Evolutionary conservation across 2,888 invertebrate species (phyloP).

Genomic region (Mesorhabditis spiculigera): DNA sequence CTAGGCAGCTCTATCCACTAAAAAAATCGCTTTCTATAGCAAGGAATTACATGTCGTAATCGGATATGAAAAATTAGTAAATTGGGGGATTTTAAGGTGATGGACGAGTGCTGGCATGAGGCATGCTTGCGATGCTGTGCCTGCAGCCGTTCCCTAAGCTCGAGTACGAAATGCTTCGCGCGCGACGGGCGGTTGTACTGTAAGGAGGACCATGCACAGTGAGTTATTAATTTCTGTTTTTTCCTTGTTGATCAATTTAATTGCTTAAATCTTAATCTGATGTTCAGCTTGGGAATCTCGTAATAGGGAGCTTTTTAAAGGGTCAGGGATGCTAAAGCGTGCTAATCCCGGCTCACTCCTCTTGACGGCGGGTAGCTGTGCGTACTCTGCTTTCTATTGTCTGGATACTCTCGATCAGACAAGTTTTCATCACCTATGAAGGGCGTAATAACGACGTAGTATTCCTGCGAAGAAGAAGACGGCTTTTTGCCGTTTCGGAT

Average conservation of each 20-base stretch:
- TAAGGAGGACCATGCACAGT: constrained; percentile 51
- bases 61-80: background rate
- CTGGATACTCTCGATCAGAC: too few species aligned
- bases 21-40: too few species aligned
- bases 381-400: too few species aligned
- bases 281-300: background rate
- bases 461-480: too few species aligned
- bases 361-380: too few species aligned
- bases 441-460: too few species aligned
- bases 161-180: constrained; percentile 42
- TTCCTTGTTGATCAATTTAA: constrained; percentile 8
- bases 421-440: too few species aligned
- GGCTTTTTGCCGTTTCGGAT: too few species aligned
- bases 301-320: background rate
- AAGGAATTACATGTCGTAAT: background rate
- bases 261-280: background rate
- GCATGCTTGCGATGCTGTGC: constrained; percentile 46
- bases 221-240: constrained; percentile 21
- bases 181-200: constrained; percentile 52
- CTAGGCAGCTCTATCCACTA: too few species aligned
- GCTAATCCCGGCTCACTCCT: too few species aligned
- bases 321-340: too few species aligned
- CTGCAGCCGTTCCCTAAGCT: constrained; percentile 40
- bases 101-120: constrained; percentile 52
- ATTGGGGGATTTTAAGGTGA: constrained; percentile 27